phyloP scores from a whole-genome alignment of 2,113 vertebrate genomes.

The Clinocottus analis region DNA sequence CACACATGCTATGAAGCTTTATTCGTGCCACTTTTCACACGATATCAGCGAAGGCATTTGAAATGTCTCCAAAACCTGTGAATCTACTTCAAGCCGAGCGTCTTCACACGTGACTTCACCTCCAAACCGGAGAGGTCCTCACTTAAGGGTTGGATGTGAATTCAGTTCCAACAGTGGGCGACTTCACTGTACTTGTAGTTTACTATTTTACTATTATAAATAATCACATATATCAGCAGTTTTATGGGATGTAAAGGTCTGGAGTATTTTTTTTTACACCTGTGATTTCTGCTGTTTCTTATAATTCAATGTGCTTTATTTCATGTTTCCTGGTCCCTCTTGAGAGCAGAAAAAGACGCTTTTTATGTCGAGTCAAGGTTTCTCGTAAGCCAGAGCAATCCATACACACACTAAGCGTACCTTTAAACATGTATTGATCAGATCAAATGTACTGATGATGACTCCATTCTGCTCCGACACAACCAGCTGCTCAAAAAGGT shows the following conservation, averaged over 20 bases:
- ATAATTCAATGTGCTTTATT: neutral
- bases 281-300: conserved; percentile 4
- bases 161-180: neutral
- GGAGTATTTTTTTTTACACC: neutral
- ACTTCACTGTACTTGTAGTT: neutral
- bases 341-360: conserved; percentile 13
- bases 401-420: conserved; percentile 21
- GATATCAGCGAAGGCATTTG: neutral
- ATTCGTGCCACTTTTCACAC: conserved; percentile 11
- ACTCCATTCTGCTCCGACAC: conserved; percentile 79
- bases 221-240: neutral
- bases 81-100: neutral
- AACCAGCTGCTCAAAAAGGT: conserved; percentile 19
- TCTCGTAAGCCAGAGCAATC: conserved; percentile 11
- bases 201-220: neutral
- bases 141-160: neutral
- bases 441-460: conserved; percentile 64
- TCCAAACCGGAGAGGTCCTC: neutral
- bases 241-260: neutral
- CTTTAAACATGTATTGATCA: conserved; percentile 89
- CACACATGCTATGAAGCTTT: neutral
- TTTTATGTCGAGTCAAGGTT: conserved; percentile 26
- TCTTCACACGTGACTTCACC: neutral
- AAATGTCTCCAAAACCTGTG: neutral
- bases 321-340: conserved; percentile 7